phyloP scores from a whole-genome alignment of 2,888 invertebrate species.

The Pegoplata infirma region DNA sequence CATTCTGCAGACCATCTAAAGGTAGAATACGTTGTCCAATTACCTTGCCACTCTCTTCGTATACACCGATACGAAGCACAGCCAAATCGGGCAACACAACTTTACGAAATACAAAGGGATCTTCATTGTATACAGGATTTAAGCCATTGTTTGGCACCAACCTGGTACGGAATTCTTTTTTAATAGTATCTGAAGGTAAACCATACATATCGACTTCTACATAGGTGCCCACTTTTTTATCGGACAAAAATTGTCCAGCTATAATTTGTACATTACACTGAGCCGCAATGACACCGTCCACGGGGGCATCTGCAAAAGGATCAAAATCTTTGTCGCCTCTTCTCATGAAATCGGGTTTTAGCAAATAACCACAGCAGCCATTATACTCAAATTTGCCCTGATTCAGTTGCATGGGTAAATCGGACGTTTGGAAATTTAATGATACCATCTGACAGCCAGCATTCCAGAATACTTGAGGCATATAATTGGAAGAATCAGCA shows the following conservation, averaged over 20 bases:
- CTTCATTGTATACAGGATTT: conserved; percentile 99
- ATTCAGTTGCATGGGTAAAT: conserved; percentile 99
- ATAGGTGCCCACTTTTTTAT: conserved; percentile 99
- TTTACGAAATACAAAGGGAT: conserved; percentile 98
- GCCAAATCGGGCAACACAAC: conserved; percentile 99
- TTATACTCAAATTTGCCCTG: conserved; percentile 99
- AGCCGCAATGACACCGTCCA: conserved; percentile 99
- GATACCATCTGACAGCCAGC: conserved; percentile 99
- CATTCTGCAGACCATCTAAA: conserved; percentile 97
- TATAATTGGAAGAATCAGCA: conserved; percentile 99
- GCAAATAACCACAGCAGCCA: conserved; percentile 97
- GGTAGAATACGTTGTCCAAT: conserved; percentile 98
- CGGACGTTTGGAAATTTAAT: conserved; percentile 98
- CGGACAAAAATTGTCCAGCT: conserved; percentile 99
- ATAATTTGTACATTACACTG: conserved; percentile 98
- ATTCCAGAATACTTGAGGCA: conserved; percentile 99
- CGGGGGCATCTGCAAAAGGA: conserved; percentile 99
- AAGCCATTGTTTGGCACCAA: conserved; percentile 98
- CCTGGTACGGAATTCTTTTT: conserved; percentile 97
- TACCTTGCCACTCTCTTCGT: conserved; percentile 97
- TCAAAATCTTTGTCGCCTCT: conserved; percentile 97
- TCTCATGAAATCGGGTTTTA: conserved; percentile 99
- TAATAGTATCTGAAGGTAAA: conserved; percentile 98
- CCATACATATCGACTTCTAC: conserved; percentile 99
- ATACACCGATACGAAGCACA: conserved; percentile 97